Evolutionary conservation across 2,113 vertebrate species (phyloP), one percentile per base, ranked within the genome.

Genomic region (Sinosuthora webbiana): DNA sequence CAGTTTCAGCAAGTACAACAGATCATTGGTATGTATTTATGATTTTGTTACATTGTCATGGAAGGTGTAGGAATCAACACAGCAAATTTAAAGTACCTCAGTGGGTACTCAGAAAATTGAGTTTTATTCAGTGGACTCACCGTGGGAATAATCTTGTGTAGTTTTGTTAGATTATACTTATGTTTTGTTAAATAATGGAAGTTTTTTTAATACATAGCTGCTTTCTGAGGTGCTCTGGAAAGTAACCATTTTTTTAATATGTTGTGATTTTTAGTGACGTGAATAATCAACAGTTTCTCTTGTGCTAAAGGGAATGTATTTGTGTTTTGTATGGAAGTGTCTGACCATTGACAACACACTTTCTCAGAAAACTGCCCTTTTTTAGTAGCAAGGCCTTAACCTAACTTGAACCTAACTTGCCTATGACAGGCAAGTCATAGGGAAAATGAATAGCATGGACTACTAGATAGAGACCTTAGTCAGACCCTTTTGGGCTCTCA

Each of bases 1-100:
- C 96, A 98, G 97, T 83, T 97, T 98, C 65, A 99, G 97, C 97
- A 98, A 98, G 85, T 97, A 97, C 95, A 98, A 98, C 93, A 98
- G 96, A 91, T 98, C 98, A 64, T 55, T 98, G 98, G 98, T 98
- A 98, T 27, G 97, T 90, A 37, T 73, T 75, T 69, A 7, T 59
- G 33, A 24, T 88, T 85, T 75, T 64, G 4, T 64, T 83, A 7
- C 9, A 2, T 71, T 87, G 31, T 67, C 45, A 10, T 53, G 35
- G 27, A 60, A 57, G 11, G 3, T 39, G 11, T 76, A 86, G 82
- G 25, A 84, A 71, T 81, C 37, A 92, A 57, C 15, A 52, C 2
- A 11, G 5, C 12, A 49, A 35, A 53, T 69, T 33, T 60, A 83
- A 49, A 37, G 11, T 82, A 31, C 31, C 67, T 67, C 15, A 44